Evolutionary conservation across 2,888 invertebrate species (phyloP).

Genomic region (Agrochola circellaris): DNA sequence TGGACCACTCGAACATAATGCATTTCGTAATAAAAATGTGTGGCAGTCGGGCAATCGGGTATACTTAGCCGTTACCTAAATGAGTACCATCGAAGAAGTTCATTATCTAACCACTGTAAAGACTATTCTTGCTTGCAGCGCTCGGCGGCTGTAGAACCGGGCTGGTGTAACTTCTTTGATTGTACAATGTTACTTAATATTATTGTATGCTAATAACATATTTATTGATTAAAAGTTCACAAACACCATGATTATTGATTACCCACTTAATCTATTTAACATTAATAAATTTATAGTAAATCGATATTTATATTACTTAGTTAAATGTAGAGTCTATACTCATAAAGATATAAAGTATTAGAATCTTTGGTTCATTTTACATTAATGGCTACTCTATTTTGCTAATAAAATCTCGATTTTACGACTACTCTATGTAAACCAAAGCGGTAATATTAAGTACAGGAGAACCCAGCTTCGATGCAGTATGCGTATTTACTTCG

Average conservation of each 20-base stretch:
- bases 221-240: slow-evolving; percentile 18
- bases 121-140: too few relatives aligned
- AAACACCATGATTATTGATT: slow-evolving; percentile 44
- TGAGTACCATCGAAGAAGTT: too few relatives aligned
- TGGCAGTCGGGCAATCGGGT: neutral
- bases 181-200: slow-evolving; percentile 3
- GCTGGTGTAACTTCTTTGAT: too few relatives aligned
- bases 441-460: slow-evolving; percentile 31
- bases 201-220: slow-evolving; percentile 4
- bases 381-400: slow-evolving; percentile 54
- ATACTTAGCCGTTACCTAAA: neutral
- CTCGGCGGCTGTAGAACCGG: too few relatives aligned
- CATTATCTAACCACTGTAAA: too few relatives aligned
- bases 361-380: slow-evolving; percentile 29
- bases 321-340: slow-evolving; percentile 15
- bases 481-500: slow-evolving; percentile 29
- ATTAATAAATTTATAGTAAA: slow-evolving; percentile 20
- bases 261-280: slow-evolving; percentile 24
- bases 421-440: slow-evolving; percentile 51
- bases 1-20: slow-evolving; percentile 1
- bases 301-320: slow-evolving; percentile 13
- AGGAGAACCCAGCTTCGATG: slow-evolving; percentile 11
- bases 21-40: slow-evolving; percentile 29
- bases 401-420: slow-evolving; percentile 57
- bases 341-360: slow-evolving; percentile 35